These are phyloP conservation scores for Sinotaia quadrata DNA, from an alignment of 2,888 invertebrate species.

Conservation along the genomic window DNA sequence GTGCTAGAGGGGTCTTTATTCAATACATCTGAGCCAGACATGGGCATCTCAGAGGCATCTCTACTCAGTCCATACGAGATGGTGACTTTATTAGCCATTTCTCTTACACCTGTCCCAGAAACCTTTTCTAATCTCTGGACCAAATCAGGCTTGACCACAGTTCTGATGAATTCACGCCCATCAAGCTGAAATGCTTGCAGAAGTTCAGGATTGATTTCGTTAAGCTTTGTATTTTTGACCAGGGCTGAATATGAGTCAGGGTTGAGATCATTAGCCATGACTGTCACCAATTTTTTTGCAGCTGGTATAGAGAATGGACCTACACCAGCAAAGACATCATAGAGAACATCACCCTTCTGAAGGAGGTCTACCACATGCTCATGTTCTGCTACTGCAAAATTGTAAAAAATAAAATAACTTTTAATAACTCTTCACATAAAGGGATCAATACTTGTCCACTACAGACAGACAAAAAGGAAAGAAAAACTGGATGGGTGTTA, in stretches of 20 bases:
- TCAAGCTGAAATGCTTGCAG: conserved; percentile 83
- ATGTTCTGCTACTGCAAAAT: conserved; percentile 84
- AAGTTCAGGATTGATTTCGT: conserved; percentile 78
- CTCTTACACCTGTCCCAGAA: no score
- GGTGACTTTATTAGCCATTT: background rate
- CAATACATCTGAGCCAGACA: no score
- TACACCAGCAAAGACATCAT: conserved; percentile 97
- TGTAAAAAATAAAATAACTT: no score
- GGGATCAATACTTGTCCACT: no score
- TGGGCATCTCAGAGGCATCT: no score
- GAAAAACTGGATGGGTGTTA: no score
- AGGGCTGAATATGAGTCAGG: conserved; percentile 93
- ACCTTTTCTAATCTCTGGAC: conserved; percentile 29
- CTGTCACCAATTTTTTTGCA: conserved; percentile 78
- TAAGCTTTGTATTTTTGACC: conserved; percentile 83
- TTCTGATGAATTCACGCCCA: conserved; percentile 88
- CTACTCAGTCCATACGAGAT: no score
- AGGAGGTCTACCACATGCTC: conserved; percentile 82
- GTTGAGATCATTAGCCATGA: conserved; percentile 96
- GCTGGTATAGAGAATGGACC: conserved; percentile 97
- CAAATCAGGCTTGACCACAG: conserved; percentile 76
- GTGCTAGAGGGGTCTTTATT: no score
- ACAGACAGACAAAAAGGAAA: no score
- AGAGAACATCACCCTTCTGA: conserved; percentile 82
- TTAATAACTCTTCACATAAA: no score